Evolutionary conservation across 2,797 vertebrate genomes (phyloP).

Genomic region (Mus minutoides): DNA sequence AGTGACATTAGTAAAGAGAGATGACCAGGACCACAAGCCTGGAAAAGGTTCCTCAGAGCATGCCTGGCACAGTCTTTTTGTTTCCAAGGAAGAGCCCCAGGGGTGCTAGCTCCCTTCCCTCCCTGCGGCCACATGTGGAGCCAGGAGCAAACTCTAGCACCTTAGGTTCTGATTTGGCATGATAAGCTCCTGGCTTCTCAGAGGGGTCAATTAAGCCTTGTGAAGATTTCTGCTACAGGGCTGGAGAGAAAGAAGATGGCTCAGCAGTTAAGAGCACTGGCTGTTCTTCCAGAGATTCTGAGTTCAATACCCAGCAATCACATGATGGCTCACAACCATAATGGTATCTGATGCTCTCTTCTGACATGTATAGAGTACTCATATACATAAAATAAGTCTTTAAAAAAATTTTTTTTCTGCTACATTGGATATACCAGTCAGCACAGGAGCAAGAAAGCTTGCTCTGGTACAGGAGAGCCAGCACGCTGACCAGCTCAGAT

Average conservation of each 20-base stretch:
- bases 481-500: neutral
- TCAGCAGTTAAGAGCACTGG: neutral
- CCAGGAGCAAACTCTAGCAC: neutral
- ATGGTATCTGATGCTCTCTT: neutral
- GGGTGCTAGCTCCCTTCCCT: neutral
- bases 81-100: neutral
- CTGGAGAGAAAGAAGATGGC: neutral
- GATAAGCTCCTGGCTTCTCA: neutral
- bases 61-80: neutral
- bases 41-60: neutral
- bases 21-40: neutral
- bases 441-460: neutral
- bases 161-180: accelerated
- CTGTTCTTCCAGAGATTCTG: neutral
- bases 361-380: neutral
- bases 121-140: neutral
- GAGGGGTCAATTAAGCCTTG: neutral
- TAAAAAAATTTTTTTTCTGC: neutral
- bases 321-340: neutral
- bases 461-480: neutral
- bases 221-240: neutral
- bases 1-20: neutral
- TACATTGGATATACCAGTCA: neutral
- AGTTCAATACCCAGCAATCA: neutral
- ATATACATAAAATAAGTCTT: neutral